Conservation (phyloP, 2,888 invertebrate genomes). For the Onthophagus sagittarius region DNA sequence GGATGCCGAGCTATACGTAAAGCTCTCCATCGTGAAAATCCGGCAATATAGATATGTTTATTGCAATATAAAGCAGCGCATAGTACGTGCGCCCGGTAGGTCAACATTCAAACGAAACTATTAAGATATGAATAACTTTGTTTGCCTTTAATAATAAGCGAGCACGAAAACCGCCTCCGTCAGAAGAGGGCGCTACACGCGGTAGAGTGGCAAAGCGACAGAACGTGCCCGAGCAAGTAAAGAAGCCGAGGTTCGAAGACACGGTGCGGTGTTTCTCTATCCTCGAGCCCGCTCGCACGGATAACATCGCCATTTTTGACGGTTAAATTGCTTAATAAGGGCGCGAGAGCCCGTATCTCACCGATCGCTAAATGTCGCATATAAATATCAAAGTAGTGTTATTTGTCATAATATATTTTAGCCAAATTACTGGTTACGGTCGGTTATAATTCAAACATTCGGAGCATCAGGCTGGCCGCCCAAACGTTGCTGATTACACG, state of each 20-base stretch:
- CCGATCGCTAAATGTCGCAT: background rate
- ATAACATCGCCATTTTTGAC: constrained; percentile 9
- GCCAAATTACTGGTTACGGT: background rate
- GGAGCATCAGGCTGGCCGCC: background rate
- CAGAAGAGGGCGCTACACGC: background rate
- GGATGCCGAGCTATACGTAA: background rate
- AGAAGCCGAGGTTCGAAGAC: background rate
- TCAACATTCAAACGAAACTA: constrained; percentile 12
- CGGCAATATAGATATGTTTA: background rate
- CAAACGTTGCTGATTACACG: background rate
- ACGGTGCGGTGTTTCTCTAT: background rate
- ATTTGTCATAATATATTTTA: constrained; percentile 2
- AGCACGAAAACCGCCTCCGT: constrained; percentile 7
- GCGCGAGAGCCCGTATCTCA: constrained; percentile 1
- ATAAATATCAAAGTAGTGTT: constrained; percentile 7
- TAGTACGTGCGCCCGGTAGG: background rate
- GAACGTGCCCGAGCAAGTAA: background rate
- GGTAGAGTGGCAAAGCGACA: background rate
- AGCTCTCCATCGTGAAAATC: background rate
- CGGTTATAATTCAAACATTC: background rate
- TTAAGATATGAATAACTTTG: constrained; percentile 20
- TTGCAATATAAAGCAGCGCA: background rate
- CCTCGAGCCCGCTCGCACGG: constrained; percentile 3
- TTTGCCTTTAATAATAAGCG: constrained; percentile 17
- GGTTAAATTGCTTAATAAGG: constrained; percentile 12